These are phyloP conservation scores for Odontomyia ornata DNA, from an alignment of 2,888 invertebrate species.

Conservation along the genomic window DNA sequence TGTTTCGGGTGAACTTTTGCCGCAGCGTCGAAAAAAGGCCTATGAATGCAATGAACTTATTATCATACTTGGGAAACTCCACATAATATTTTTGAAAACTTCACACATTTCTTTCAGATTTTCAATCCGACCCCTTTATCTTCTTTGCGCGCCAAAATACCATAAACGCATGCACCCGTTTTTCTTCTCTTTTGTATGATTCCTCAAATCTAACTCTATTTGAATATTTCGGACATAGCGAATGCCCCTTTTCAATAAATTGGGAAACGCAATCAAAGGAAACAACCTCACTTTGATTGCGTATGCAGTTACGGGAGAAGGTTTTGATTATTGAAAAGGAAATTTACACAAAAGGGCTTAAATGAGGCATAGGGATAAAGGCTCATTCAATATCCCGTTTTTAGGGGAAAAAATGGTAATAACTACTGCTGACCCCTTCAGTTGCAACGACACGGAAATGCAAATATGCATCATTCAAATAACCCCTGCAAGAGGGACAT, in stretches of 20 bases:
- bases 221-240: constrained; percentile 26
- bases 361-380: constrained; percentile 20
- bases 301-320: background rate
- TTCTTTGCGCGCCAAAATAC: no score
- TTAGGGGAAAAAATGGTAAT: constrained; percentile 7
- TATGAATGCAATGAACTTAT: no score
- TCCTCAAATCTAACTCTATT: background rate
- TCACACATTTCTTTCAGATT: no score
- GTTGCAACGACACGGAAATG: constrained; percentile 14
- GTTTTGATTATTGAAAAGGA: background rate
- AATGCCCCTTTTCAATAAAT: constrained; percentile 27
- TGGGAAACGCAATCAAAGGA: background rate
- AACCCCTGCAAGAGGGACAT: constrained; percentile 19
- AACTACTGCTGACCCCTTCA: constrained; percentile 29
- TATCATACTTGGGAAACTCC: no score
- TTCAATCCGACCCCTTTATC: no score
- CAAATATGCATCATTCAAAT: constrained; percentile 34
- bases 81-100: no score
- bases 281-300: constrained; percentile 25
- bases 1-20: no score
- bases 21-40: no score
- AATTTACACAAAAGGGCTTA: constrained; percentile 19
- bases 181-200: no score
- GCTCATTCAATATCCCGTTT: background rate
- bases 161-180: no score